phyloP scores from a whole-genome alignment of 2,113 vertebrate species.

The Calonectris borealis region DNA sequence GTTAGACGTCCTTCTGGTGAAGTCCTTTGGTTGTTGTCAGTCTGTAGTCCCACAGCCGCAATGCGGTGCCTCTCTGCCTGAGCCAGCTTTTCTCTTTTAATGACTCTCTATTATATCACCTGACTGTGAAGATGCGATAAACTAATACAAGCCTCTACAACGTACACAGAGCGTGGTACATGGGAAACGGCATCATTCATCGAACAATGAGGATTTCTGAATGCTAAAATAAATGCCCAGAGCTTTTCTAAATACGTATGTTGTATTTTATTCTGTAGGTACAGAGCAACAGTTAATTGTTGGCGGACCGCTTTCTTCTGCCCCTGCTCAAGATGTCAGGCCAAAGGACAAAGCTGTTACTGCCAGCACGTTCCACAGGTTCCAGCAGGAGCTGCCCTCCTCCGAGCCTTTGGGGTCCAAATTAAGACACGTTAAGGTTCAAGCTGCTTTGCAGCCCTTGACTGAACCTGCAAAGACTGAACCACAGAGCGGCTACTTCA shows the following conservation, averaged over 20 bases:
- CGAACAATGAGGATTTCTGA: neutral
- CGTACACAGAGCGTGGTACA: rapidly evolving
- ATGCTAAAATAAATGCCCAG: neutral
- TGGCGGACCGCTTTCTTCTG: slow-evolving; percentile 44
- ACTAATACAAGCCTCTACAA: neutral
- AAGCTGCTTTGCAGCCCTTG: slow-evolving; percentile 44
- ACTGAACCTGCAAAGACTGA: slow-evolving; percentile 70
- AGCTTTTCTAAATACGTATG: neutral
- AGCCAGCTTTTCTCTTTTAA: neutral
- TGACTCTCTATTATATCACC: neutral
- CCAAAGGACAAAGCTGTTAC: slow-evolving; percentile 82
- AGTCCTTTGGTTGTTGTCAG: neutral
- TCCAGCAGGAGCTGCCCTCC: slow-evolving; percentile 68
- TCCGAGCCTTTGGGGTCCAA: slow-evolving; percentile 43
- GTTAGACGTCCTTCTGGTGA: neutral
- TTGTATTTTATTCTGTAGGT: slow-evolving; percentile 46
- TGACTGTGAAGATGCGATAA: neutral
- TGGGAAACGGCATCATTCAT: neutral
- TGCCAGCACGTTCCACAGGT: slow-evolving; percentile 60
- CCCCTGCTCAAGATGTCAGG: slow-evolving; percentile 81
- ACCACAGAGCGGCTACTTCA: slow-evolving; percentile 46
- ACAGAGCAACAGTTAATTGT: slow-evolving; percentile 68
- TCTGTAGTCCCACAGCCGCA: neutral
- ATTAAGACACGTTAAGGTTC: slow-evolving; percentile 30
- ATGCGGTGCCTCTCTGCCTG: neutral